Evolutionary conservation across 35 echinoderm and acorn worm species (phyloP).

Genomic region (Eucidaris tribuloides): DNA sequence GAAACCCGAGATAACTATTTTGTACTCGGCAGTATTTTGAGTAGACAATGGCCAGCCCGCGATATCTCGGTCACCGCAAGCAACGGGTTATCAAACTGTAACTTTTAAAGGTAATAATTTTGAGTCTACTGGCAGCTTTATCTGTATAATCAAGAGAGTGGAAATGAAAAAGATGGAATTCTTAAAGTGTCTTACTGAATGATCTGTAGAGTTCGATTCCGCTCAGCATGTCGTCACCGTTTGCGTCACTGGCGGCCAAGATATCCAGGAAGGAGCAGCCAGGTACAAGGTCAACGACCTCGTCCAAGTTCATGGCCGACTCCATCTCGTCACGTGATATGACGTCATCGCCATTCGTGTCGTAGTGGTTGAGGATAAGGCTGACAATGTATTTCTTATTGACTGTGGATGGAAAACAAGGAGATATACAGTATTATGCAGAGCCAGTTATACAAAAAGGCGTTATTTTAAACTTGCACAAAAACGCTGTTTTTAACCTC

Average conservation of each 20-base stretch:
- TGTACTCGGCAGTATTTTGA: too few species aligned
- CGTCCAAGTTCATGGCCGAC: slow-evolving; percentile 32
- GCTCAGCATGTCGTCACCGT: slow-evolving; percentile 56
- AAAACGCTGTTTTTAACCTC: too few species aligned
- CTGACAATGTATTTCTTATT: slow-evolving; percentile 75
- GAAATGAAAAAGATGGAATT: too few species aligned
- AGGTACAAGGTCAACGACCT: slow-evolving; percentile 34
- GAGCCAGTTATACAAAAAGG: not conserved
- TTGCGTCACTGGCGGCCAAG: slow-evolving; percentile 45
- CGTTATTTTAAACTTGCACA: not conserved
- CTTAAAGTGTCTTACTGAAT: slow-evolving; percentile 80
- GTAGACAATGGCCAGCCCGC: too few species aligned
- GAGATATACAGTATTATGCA: not conserved
- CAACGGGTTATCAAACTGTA: too few species aligned
- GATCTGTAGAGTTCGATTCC: slow-evolving; percentile 68
- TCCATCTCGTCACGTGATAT: slow-evolving; percentile 56
- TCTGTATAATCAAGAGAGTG: too few species aligned
- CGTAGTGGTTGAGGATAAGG: slow-evolving; percentile 77
- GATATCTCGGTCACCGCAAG: too few species aligned
- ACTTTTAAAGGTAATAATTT: too few species aligned
- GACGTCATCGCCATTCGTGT: slow-evolving; percentile 54
- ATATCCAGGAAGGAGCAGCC: slow-evolving; percentile 64
- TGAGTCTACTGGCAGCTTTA: too few species aligned
- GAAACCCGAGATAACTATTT: too few species aligned
- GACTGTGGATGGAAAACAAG: slow-evolving; percentile 33